These are phyloP conservation scores for Melanophora roralis DNA, from an alignment of 2,888 invertebrate species.

Conservation along the genomic window DNA sequence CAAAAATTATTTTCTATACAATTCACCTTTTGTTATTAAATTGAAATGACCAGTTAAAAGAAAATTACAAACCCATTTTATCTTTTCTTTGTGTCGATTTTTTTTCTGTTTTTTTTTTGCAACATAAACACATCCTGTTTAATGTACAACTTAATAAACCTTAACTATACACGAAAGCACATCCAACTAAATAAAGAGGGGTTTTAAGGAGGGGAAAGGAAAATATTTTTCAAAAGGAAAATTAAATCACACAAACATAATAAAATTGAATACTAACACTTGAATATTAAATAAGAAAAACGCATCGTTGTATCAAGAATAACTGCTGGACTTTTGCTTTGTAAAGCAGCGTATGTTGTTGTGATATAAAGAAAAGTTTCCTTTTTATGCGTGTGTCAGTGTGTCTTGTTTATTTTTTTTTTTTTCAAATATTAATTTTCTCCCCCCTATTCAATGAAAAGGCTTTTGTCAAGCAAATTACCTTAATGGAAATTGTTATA, in stretches of 20 bases:
- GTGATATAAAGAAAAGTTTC: not conserved
- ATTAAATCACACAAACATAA: conserved; percentile 41
- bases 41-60: conserved; percentile 45
- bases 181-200: not conserved
- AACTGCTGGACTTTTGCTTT: not conserved
- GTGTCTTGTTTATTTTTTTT: conserved; percentile 11
- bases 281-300: not conserved
- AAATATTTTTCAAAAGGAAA: conserved; percentile 10
- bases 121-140: conserved; percentile 16
- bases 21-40: conserved; percentile 51
- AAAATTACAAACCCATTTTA: conserved; percentile 11
- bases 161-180: conserved; percentile 22
- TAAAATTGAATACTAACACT: not conserved
- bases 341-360: conserved; percentile 11
- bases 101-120: too few species aligned
- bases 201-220: not conserved
- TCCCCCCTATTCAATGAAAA: conserved; percentile 16
- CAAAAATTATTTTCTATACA: conserved; percentile 13
- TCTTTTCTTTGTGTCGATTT: not conserved
- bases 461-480: conserved; percentile 49
- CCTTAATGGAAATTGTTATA: conserved; percentile 26
- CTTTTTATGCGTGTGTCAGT: conserved; percentile 4
- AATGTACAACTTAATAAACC: conserved; percentile 54
- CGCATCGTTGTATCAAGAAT: too few species aligned
- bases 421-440: conserved; percentile 17